Percentiles rank a stretch among this genome's conserved stretches.
Evolutionary conservation across 2,113 vertebrate genomes (phyloP).

Genomic region (Vireo altiloquus): DNA sequence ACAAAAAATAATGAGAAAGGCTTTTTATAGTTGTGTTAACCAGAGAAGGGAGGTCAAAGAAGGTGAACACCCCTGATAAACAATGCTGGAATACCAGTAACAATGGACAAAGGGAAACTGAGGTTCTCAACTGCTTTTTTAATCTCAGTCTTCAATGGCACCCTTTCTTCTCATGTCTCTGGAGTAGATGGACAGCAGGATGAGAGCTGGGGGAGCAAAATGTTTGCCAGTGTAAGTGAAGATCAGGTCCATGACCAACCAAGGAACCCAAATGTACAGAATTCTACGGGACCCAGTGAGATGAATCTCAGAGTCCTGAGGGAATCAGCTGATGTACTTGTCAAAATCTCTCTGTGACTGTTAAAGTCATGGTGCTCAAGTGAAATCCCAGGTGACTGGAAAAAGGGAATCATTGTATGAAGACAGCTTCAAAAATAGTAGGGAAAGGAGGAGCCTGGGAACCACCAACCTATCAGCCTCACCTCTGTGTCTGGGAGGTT

Average conservation of each 20-base stretch:
- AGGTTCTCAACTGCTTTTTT: not conserved
- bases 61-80: not conserved
- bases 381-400: not conserved
- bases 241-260: too few relatives aligned
- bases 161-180: not conserved
- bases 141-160: not conserved
- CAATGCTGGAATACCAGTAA: fast-evolving
- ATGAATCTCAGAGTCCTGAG: not conserved
- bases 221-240: not conserved
- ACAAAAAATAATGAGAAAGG: not conserved
- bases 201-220: not conserved
- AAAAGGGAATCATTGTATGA: not conserved
- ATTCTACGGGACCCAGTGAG: not conserved
- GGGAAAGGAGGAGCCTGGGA: too few relatives aligned
- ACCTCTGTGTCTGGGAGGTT: not conserved
- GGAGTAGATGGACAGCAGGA: not conserved
- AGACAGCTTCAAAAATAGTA: not conserved
- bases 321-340: not conserved
- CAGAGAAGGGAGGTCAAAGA: not conserved
- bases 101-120: not conserved
- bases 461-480: not conserved
- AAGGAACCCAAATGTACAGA: not conserved
- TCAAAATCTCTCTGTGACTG: too few relatives aligned
- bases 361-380: not conserved
- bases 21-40: not conserved